Evolutionary conservation across 2,797 vertebrate genomes (phyloP).

Genomic region (Enteromius afrohamiltoni): DNA sequence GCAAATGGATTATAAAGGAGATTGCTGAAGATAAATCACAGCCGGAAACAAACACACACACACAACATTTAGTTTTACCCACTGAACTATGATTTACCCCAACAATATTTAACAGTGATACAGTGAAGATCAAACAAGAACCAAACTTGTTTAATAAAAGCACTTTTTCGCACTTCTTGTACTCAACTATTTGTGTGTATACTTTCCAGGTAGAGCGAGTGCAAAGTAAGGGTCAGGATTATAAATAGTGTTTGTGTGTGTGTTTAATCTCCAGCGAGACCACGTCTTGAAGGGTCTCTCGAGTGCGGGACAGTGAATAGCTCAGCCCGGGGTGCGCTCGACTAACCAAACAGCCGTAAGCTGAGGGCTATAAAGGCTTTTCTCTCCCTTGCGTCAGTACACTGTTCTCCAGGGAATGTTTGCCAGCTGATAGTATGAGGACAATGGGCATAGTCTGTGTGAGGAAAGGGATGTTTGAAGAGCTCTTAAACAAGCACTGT

Average conservation of each 20-base stretch:
- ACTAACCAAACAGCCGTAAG: slow-evolving; percentile 57
- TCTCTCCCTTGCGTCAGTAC: slow-evolving; percentile 44
- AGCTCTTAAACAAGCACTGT: slow-evolving; percentile 53
- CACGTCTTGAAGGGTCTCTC: slow-evolving; percentile 20
- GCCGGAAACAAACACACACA: not conserved
- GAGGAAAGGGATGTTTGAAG: slow-evolving; percentile 59
- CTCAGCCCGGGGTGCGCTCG: slow-evolving; percentile 36
- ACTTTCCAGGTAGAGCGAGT: not conserved
- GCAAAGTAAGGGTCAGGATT: slow-evolving; percentile 11
- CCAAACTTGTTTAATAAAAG: slow-evolving; percentile 17
- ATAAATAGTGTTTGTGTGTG: slow-evolving; percentile 14
- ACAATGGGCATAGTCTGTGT: slow-evolving; percentile 52
- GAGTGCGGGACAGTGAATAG: slow-evolving; percentile 14
- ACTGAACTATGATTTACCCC: slow-evolving; percentile 13
- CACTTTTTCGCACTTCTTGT: not conserved
- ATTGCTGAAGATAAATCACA: slow-evolving; percentile 58
- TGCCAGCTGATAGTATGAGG: slow-evolving; percentile 50
- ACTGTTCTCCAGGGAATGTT: slow-evolving; percentile 58
- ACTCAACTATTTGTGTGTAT: not conserved
- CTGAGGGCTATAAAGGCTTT: slow-evolving; percentile 55
- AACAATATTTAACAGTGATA: slow-evolving; percentile 14
- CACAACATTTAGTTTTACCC: not conserved
- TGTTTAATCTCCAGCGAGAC: slow-evolving; percentile 26
- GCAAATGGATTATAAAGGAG: slow-evolving; percentile 53
- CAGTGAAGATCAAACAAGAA: slow-evolving; percentile 34